Conservation (phyloP, 2,113 vertebrate species). For the Sciurus niger region DNA sequence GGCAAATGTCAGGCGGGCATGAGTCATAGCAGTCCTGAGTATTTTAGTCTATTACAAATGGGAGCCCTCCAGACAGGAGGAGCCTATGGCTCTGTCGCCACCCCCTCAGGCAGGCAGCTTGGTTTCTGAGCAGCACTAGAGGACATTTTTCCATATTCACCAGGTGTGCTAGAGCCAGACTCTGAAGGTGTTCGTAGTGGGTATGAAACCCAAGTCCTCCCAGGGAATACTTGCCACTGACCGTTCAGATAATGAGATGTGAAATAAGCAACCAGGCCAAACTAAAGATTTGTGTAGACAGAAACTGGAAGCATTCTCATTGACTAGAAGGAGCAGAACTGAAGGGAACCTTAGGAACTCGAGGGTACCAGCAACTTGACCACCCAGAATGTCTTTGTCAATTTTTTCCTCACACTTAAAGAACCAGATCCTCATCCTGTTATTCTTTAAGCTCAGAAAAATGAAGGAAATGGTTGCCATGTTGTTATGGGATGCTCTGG, state of each 20-base stretch:
- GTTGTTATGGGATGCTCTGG: background rate
- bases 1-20: constrained; percentile 74
- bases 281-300: background rate
- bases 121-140: background rate
- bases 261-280: constrained; percentile 35
- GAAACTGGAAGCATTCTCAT: background rate
- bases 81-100: background rate
- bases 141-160: background rate
- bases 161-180: background rate
- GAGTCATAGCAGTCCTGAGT: constrained; percentile 74
- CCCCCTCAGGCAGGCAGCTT: background rate
- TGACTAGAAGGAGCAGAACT: background rate
- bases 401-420: background rate
- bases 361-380: background rate
- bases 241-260: background rate
- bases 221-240: background rate
- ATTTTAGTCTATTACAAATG: constrained; percentile 76
- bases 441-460: background rate
- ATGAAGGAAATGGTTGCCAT: background rate
- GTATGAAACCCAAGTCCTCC: background rate
- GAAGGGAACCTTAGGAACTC: background rate
- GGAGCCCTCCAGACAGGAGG: background rate
- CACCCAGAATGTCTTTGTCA: background rate
- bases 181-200: background rate
- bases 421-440: background rate